Evolutionary conservation across 1,140 invertebrate species (phyloP).

Genomic region (Formica selysi): DNA sequence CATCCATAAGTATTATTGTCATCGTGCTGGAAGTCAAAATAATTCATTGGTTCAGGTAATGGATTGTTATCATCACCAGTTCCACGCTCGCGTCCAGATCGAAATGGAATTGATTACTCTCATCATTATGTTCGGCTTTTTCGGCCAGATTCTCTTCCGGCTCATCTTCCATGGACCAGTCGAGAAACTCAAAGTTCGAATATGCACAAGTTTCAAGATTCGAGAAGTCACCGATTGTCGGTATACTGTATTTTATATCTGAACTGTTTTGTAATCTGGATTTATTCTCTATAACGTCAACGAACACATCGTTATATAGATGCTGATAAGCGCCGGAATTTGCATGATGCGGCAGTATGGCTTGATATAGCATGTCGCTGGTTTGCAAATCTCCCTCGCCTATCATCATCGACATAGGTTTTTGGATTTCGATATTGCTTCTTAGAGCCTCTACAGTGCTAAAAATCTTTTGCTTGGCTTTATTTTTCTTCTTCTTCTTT

Average conservation of each 20-base stretch:
- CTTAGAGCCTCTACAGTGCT: conserved; percentile 83
- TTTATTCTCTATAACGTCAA: conserved; percentile 64
- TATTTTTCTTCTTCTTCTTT: conserved; percentile 80
- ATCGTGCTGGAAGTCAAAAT: conserved; percentile 68
- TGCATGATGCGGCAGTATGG: conserved; percentile 78
- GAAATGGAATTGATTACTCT: conserved; percentile 77
- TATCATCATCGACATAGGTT: conserved; percentile 73
- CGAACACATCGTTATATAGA: conserved; percentile 74
- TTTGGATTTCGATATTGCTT: conserved; percentile 82
- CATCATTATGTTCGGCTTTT: background rate
- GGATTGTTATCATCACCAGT: conserved; percentile 59
- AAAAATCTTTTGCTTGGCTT: conserved; percentile 77
- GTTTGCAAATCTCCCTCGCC: conserved; percentile 81
- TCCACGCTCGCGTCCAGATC: conserved; percentile 81
- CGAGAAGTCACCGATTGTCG: conserved; percentile 59
- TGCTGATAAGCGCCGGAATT: conserved; percentile 72
- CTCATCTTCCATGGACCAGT: conserved; percentile 77
- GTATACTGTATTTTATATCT: background rate
- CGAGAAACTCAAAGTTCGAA: conserved; percentile 77
- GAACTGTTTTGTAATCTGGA: background rate
- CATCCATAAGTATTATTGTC: conserved; percentile 63
- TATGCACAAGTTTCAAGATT: conserved; percentile 70
- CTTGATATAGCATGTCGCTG: conserved; percentile 81
- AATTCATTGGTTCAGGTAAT: conserved; percentile 55
- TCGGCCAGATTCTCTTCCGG: conserved; percentile 35